These are phyloP conservation scores for Caenorhabditis auriculariae DNA, from an alignment of 2,888 invertebrate species.

Conservation along the genomic window DNA sequence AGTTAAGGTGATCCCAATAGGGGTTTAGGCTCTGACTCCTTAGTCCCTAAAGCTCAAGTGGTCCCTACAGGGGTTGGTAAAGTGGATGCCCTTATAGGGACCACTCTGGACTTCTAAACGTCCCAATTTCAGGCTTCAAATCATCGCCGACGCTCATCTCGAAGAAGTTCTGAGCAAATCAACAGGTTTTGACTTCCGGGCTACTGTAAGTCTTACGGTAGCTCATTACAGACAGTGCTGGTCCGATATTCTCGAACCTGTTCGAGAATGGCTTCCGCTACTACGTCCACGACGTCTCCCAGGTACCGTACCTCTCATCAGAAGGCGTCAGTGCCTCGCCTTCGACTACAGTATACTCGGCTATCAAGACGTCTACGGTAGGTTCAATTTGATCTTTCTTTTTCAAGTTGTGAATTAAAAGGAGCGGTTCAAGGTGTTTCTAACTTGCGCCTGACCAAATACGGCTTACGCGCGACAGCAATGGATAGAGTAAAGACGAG, in stretches of 20 bases:
- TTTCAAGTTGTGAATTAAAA: neutral
- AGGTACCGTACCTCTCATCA: constrained; percentile 40
- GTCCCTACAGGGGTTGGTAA: no score
- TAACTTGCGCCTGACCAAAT: no score
- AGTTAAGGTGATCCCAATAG: no score
- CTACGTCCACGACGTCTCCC: constrained; percentile 45
- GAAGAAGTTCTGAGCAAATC: constrained; percentile 43
- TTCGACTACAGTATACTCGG: constrained; percentile 47
- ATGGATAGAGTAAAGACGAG: no score
- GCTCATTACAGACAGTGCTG: constrained; percentile 9
- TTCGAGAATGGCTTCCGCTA: constrained; percentile 58
- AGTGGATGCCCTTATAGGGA: no score
- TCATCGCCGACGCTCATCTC: constrained; percentile 44
- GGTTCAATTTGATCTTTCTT: neutral
- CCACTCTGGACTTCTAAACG: no score
- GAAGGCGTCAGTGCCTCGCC: constrained; percentile 60
- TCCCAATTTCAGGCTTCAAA: constrained; percentile 27
- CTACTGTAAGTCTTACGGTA: neutral
- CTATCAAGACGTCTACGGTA: constrained; percentile 43
- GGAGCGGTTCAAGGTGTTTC: no score
- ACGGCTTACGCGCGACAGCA: no score
- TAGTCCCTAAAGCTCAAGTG: no score
- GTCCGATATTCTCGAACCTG: constrained; percentile 37
- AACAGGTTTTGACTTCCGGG: constrained; percentile 5
- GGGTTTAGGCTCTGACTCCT: no score